Base-by-base conservation (phyloP, 2,797 vertebrate species). In the Fundulus diaphanus region DNA sequence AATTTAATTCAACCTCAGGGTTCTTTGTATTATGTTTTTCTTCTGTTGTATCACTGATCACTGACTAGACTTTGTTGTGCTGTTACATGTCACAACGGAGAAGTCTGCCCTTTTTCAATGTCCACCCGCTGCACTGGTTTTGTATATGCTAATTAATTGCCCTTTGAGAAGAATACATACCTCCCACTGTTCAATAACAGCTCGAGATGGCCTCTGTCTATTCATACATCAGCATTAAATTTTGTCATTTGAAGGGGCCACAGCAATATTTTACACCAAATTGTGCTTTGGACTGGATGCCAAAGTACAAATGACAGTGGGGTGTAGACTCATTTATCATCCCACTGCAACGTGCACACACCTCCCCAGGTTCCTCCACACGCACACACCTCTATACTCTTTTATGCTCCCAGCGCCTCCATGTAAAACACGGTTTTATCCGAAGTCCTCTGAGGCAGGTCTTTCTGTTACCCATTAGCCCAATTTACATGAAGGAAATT, bases 161-260 rank as follows among this genome's bases (percentile, higher is more conserved):
- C 91, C 92, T 93, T 93, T 93, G 85, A 89, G 78, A 89, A 92
- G 90, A 92, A 92, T 90, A 73, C 82, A 83, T 83, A 71, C 82
- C 91, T 87, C 90, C 89, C 78, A 82, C 77, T 82, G 82, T 83
- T 92, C 91, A 87, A 92, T 92, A 89, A 80, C 83, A 85, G 86
- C 91, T 85, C 79, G 81, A 84, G 78, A 88, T 69, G 68, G 70
- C 82, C 81, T 87, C 75, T 74, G 88, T 88, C 92, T 85, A 80
- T 92, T 93, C 93, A 94, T 94, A 90, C 91, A 93, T 94, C 93
- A 93, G 81, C 88, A 92, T 94, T 94, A 93, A 89, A 94, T 88
- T 90, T 93, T 93, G 92, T 94, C 93, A 92, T 91, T 84, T 88
- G 80, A 91, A 88, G 83, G 73, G 89, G 89, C 90, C 74, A 35